phyloP scores from a whole-genome alignment of 2,113 vertebrate species.

The Scartelaos histophorus region DNA sequence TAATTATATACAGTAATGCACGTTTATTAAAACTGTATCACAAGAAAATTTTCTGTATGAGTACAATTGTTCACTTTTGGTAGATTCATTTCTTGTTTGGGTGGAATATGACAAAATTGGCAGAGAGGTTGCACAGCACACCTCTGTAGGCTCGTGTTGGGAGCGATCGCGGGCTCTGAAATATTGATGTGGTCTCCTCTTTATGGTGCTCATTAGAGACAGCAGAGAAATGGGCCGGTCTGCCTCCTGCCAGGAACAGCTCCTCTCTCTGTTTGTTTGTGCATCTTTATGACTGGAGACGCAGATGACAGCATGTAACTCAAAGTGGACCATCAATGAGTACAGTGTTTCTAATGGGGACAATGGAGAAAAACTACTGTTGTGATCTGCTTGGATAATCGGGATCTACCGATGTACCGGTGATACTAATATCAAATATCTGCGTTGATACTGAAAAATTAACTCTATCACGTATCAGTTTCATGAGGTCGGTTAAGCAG shows the following conservation, averaged over 20 bases:
- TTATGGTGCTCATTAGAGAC: slow-evolving; percentile 61
- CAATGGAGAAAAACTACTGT: neutral
- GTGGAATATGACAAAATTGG: slow-evolving; percentile 19
- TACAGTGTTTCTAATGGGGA: slow-evolving; percentile 7
- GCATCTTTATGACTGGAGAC: slow-evolving; percentile 23
- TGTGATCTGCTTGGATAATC: neutral
- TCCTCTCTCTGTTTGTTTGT: slow-evolving; percentile 41
- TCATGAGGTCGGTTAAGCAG: no score
- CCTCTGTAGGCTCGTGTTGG: slow-evolving; percentile 59
- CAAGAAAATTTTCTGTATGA: neutral
- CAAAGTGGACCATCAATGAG: slow-evolving; percentile 8
- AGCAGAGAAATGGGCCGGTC: slow-evolving; percentile 52
- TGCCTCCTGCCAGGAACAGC: slow-evolving; percentile 37
- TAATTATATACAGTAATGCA: neutral
- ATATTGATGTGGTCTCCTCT: slow-evolving; percentile 64
- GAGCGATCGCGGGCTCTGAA: slow-evolving; percentile 53
- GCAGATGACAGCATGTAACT: neutral
- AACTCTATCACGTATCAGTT: no score
- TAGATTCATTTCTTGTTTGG: slow-evolving; percentile 10
- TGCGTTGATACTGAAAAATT: no score
- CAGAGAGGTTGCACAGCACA: slow-evolving; percentile 49
- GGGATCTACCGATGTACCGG: neutral
- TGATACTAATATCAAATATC: no score
- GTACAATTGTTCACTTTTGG: neutral
- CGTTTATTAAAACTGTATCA: neutral